Evolutionary conservation across 2,888 invertebrate genomes (phyloP).

Genomic region (Cryptocheilus praepositus): DNA sequence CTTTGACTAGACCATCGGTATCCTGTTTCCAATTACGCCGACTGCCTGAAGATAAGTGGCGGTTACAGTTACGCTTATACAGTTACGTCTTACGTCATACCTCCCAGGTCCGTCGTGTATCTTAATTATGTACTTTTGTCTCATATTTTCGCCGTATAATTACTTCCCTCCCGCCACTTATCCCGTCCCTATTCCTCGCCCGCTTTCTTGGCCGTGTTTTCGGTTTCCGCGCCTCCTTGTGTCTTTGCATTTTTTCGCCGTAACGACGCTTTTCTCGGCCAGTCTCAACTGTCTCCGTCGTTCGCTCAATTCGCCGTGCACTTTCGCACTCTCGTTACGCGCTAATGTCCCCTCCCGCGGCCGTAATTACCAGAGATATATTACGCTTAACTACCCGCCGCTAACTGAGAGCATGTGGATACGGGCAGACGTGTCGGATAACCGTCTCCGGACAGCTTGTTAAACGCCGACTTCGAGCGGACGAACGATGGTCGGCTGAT

Average conservation of each 20-base stretch:
- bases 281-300: conserved; percentile 7
- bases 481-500: neutral
- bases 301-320: conserved; percentile 3
- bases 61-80: conserved; percentile 65
- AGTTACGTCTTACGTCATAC: conserved; percentile 56
- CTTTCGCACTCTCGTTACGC: conserved; percentile 4
- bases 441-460: conserved; percentile 30
- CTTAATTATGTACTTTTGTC: neutral
- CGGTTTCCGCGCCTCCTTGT: neutral
- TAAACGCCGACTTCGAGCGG: conserved; percentile 33
- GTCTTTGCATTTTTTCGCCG: neutral
- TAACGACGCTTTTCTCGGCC: neutral
- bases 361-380: conserved; percentile 63
- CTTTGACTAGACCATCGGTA: conserved; percentile 30
- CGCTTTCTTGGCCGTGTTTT: too few relatives aligned
- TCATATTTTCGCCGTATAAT: neutral
- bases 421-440: conserved; percentile 33
- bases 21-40: conserved; percentile 64
- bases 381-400: conserved; percentile 54
- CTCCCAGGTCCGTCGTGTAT: neutral
- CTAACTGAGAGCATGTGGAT: conserved; percentile 38
- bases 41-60: conserved; percentile 59
- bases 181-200: neutral
- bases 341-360: conserved; percentile 51
- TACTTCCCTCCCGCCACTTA: neutral